Evolutionary conservation across 2,797 vertebrate genomes (phyloP), one percentile per base, ranked within the genome.

Genomic region (Falco cherrug): DNA sequence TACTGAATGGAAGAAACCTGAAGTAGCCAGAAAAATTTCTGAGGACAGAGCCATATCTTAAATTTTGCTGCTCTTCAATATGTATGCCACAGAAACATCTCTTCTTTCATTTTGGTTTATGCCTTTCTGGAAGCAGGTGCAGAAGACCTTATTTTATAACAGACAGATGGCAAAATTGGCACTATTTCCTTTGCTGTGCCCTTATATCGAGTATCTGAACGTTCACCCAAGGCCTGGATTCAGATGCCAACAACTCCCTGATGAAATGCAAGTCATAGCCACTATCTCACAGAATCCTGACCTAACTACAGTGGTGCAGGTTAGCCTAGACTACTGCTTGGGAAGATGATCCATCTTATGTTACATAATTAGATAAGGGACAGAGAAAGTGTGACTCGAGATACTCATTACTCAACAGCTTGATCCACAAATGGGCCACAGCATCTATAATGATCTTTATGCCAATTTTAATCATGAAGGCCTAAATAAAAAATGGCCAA

Each of bases 161-260:
- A 67, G 68, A 80, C 39, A 94, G 85, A 94, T 83, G 83, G 69
- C 48, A 93, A 93, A 97, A 94, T 16, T 93, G 80, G 48, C 76
- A 80, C 18, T 43, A 35, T 83, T 86, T 94, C 37, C 50, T 61
- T 61, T 65, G 10, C 28, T 79, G 9, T 76, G 56, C 20, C 35
- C 48, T 88, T 89, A 60, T 64, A 90, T 69, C 43, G 39, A 75
- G 28, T 53, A 78, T 60, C 48, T 53, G 41, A 80, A 88, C 10
- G n/a, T 16, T 88, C 60, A 86, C 17, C 6, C 28, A 93, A 86
- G 85, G 86, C 31, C 35, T 86, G 45, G 5, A 81, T 86, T 88
- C 53, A 60, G 39, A 29, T 81, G 53, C n/a, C 90, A 91, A 9
- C 8, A 82, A 28, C 7, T 68, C 39, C 25, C 35, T 70, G 19